These are phyloP conservation scores for Amblyjoppa fuscipennis DNA, from an alignment of 2,888 invertebrate genomes.

Conservation along the genomic window DNA sequence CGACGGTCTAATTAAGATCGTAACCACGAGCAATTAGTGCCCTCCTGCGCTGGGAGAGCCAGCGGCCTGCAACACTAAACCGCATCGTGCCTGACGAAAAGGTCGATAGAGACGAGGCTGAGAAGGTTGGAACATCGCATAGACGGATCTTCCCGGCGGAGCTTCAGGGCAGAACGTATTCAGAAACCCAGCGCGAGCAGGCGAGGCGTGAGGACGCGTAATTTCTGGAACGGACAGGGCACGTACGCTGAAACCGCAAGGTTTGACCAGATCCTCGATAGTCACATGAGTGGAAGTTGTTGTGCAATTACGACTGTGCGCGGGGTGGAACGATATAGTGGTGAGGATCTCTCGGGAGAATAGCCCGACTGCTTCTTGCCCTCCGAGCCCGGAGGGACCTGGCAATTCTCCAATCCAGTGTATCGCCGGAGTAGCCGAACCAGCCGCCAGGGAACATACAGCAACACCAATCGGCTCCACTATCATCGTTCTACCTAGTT, in stretches of 20 bases:
- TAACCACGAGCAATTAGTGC: conserved; percentile 61
- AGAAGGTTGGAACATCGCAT: conserved; percentile 15
- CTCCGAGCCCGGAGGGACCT: conserved; percentile 60
- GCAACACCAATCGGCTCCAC: background rate
- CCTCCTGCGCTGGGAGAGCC: conserved; percentile 22
- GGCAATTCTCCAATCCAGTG: conserved; percentile 78
- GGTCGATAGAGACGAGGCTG: conserved; percentile 5
- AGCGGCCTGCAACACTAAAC: background rate
- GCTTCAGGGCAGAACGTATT: conserved; percentile 10
- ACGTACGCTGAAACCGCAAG: conserved; percentile 53
- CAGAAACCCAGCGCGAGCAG: background rate
- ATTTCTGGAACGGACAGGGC: conserved; percentile 47
- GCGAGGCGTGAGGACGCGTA: conserved; percentile 42
- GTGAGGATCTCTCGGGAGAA: conserved; percentile 23
- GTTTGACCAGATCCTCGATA: conserved; percentile 15
- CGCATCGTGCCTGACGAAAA: conserved; percentile 27
- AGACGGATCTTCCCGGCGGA: conserved; percentile 8
- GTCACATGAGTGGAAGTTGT: conserved; percentile 42
- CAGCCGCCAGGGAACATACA: background rate
- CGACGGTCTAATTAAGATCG: conserved; percentile 62
- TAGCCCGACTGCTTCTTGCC: conserved; percentile 13
- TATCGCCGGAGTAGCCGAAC: conserved; percentile 36
- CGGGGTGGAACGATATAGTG: conserved; percentile 31
- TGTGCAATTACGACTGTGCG: conserved; percentile 8
- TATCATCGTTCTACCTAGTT: background rate